Percentiles rank a stretch among this genome's conserved stretches.
These are phyloP conservation scores for Pomacea maculata DNA, from an alignment of 1,140 invertebrate species.

Conservation along the genomic window DNA sequence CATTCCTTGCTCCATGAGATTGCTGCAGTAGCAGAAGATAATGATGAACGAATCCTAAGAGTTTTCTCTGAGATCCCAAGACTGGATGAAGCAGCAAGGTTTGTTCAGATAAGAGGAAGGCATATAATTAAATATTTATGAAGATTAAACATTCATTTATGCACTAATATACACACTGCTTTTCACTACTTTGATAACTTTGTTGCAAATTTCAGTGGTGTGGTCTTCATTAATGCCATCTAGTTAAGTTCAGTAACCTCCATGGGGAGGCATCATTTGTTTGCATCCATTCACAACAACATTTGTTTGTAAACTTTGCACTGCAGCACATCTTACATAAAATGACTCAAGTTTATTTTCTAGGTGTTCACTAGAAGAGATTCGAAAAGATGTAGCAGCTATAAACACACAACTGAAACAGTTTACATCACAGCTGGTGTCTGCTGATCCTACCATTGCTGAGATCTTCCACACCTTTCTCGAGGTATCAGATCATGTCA, in stretches of 20 bases:
- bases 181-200: too few relatives aligned
- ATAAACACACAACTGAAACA: constrained; percentile 44
- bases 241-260: too few relatives aligned
- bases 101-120: background rate
- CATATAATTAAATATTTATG: too few relatives aligned
- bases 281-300: too few relatives aligned
- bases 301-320: too few relatives aligned
- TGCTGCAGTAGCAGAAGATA: constrained; percentile 35
- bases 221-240: too few relatives aligned
- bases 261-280: too few relatives aligned
- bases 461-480: constrained; percentile 46
- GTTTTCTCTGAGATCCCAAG: constrained; percentile 38
- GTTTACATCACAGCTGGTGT: constrained; percentile 39
- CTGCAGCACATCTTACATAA: too few relatives aligned
- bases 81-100: constrained; percentile 45
- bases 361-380: constrained; percentile 42
- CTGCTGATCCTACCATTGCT: constrained; percentile 32
- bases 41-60: constrained; percentile 37
- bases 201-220: too few relatives aligned
- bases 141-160: too few relatives aligned
- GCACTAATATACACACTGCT: too few relatives aligned
- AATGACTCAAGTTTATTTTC: background rate
- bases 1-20: constrained; percentile 45
- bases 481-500: constrained; percentile 32
- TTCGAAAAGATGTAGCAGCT: constrained; percentile 41